Conservation (phyloP, 2,113 vertebrate genomes). For the Pipra filicauda region DNA sequence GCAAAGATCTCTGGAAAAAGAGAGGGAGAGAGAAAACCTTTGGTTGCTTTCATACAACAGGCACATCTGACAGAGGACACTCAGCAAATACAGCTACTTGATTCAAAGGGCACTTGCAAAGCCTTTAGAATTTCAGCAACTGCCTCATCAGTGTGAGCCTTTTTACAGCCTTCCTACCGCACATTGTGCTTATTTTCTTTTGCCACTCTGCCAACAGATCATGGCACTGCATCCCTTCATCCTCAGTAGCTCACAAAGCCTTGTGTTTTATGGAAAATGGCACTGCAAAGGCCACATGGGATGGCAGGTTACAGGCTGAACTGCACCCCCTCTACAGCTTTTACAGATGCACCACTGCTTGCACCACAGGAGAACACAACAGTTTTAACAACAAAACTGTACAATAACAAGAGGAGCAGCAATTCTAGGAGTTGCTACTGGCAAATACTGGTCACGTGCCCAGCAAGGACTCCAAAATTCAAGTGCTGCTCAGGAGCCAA, state of each 20-base stretch:
- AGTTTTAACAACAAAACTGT: too few relatives aligned
- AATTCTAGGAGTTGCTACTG: too few relatives aligned
- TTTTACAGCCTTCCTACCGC: background rate
- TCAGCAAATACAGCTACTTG: background rate
- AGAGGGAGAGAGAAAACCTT: background rate
- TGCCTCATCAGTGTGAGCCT: background rate
- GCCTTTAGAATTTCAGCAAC: background rate
- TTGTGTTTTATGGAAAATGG: background rate
- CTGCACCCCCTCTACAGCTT: background rate
- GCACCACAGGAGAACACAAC: background rate
- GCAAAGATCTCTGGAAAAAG: constrained; percentile 78
- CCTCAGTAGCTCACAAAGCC: background rate
- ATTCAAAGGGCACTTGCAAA: background rate
- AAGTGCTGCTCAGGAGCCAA: too few relatives aligned
- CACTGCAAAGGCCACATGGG: background rate
- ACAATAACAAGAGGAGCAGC: too few relatives aligned
- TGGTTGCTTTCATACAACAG: background rate
- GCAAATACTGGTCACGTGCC: too few relatives aligned
- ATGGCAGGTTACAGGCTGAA: background rate
- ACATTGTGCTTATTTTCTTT: background rate
- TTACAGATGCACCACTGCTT: background rate
- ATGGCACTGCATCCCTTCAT: background rate
- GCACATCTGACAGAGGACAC: background rate
- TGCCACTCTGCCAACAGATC: background rate
- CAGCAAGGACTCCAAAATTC: too few relatives aligned